Conservation (phyloP, 2,113 vertebrate genomes). For the Xiphophorus hellerii region DNA sequence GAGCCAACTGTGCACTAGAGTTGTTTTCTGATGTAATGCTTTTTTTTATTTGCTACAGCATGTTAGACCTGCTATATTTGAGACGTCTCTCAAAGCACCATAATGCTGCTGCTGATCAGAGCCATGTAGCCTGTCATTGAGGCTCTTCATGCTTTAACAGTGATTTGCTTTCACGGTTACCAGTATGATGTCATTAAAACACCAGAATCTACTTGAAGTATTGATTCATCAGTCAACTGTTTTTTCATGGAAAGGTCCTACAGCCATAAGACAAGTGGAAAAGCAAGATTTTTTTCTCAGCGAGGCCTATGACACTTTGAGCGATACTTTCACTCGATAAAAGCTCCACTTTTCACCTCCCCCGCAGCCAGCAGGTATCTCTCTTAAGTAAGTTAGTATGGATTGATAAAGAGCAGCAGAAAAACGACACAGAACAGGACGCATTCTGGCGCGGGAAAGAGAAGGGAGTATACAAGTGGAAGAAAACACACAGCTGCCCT, state of each 20-base stretch:
- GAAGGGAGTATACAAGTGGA: slow-evolving; percentile 31
- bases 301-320: slow-evolving; percentile 34
- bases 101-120: slow-evolving; percentile 40
- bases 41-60: slow-evolving; percentile 51
- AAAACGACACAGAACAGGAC: slow-evolving; percentile 43
- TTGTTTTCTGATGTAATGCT: background rate
- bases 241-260: slow-evolving; percentile 56
- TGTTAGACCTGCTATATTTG: slow-evolving; percentile 49
- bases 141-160: slow-evolving; percentile 27
- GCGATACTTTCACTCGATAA: slow-evolving; percentile 64
- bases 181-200: slow-evolving; percentile 54
- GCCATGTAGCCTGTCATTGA: slow-evolving; percentile 35
- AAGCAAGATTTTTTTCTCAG: slow-evolving; percentile 40
- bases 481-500: slow-evolving; percentile 61
- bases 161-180: slow-evolving; percentile 50
- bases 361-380: slow-evolving; percentile 46
- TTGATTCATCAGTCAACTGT: slow-evolving; percentile 63
- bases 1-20: background rate
- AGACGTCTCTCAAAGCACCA: slow-evolving; percentile 39
- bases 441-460: slow-evolving; percentile 41
- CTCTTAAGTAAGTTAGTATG: slow-evolving; percentile 58
- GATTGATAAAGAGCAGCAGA: slow-evolving; percentile 55
- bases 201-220: slow-evolving; percentile 55
- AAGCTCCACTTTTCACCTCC: slow-evolving; percentile 52
- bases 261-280: slow-evolving; percentile 58